A percentile compares a stretch with the other conserved stretches of the same genome.
phyloP scores from a whole-genome alignment of 2,888 invertebrate genomes.

The Dromius quadrimaculatus region DNA sequence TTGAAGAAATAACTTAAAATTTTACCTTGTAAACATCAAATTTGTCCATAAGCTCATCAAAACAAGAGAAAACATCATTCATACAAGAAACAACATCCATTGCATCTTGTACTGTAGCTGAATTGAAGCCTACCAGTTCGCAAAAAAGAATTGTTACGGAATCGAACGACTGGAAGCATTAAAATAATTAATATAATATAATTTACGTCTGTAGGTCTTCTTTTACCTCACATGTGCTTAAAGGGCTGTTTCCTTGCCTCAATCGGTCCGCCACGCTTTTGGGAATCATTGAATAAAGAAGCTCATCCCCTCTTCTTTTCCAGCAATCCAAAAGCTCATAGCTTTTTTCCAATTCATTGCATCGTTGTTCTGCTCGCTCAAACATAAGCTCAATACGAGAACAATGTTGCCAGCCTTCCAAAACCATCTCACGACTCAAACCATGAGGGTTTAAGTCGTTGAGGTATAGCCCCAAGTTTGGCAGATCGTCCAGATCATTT shows the following conservation, averaged over 20 bases:
- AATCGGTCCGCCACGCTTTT: conserved; percentile 85
- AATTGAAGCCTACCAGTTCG: conserved; percentile 74
- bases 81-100: conserved; percentile 88
- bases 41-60: conserved; percentile 85
- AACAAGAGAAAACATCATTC: conserved; percentile 87
- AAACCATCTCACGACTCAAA: conserved; percentile 83
- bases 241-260: conserved; percentile 79
- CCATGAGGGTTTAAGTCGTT: conserved; percentile 90
- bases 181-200: background rate
- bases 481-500: conserved; percentile 85
- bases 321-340: conserved; percentile 83
- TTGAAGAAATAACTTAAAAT: background rate
- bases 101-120: conserved; percentile 71
- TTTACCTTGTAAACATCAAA: conserved; percentile 89
- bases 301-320: conserved; percentile 87
- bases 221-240: conserved; percentile 83
- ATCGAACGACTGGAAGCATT: conserved; percentile 76
- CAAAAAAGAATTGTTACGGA: conserved; percentile 84
- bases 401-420: conserved; percentile 88
- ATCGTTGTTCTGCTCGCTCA: conserved; percentile 84
- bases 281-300: conserved; percentile 94
- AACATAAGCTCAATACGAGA: conserved; percentile 85
- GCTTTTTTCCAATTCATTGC: conserved; percentile 82
- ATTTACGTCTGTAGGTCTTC: background rate
- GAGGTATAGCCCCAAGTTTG: conserved; percentile 81